phyloP scores from a whole-genome alignment of 2,888 invertebrate genomes.

The Drosophila yooni region DNA sequence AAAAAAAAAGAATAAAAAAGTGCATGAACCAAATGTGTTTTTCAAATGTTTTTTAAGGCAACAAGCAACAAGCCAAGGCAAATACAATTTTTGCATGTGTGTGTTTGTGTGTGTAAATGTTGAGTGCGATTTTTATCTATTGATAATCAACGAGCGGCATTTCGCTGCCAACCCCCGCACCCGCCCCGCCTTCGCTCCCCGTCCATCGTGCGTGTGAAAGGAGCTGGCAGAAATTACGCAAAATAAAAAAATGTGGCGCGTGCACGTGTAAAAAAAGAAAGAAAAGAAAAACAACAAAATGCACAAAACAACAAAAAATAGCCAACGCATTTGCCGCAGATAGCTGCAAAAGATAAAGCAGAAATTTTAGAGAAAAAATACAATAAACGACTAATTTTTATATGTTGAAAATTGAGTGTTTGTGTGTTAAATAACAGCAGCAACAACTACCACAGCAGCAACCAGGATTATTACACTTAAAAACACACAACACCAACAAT shows the following conservation, averaged over 20 bases:
- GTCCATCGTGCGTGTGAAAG: slow-evolving; percentile 38
- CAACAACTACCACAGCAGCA: slow-evolving; percentile 33
- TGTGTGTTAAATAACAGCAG: slow-evolving; percentile 39
- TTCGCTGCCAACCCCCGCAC: slow-evolving; percentile 23
- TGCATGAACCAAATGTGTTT: slow-evolving; percentile 40
- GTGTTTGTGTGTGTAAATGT: slow-evolving; percentile 33
- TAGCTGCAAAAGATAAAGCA: slow-evolving; percentile 40
- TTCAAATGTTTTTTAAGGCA: slow-evolving; percentile 40
- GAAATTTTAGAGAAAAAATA: slow-evolving; percentile 55
- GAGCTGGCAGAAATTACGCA: slow-evolving; percentile 38
- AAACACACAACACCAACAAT: slow-evolving; percentile 42
- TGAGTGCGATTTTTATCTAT: slow-evolving; percentile 43
- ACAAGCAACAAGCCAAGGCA: slow-evolving; percentile 38
- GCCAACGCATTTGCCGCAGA: slow-evolving; percentile 65
- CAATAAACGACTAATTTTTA: slow-evolving; percentile 59
- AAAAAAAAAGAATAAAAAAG: slow-evolving; percentile 21
- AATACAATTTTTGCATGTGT: slow-evolving; percentile 53
- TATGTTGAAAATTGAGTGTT: slow-evolving; percentile 44
- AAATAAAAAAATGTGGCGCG: slow-evolving; percentile 66
- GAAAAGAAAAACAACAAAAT: slow-evolving; percentile 47
- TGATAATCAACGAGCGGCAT: slow-evolving; percentile 51
- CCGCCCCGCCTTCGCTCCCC: slow-evolving; percentile 1
- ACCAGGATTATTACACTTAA: slow-evolving; percentile 61
- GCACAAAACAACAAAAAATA: slow-evolving; percentile 56
- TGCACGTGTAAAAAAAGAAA: slow-evolving; percentile 69